Conservation (phyloP, 2,797 vertebrate genomes). For the Muraenolepis orangiensis region DNA sequence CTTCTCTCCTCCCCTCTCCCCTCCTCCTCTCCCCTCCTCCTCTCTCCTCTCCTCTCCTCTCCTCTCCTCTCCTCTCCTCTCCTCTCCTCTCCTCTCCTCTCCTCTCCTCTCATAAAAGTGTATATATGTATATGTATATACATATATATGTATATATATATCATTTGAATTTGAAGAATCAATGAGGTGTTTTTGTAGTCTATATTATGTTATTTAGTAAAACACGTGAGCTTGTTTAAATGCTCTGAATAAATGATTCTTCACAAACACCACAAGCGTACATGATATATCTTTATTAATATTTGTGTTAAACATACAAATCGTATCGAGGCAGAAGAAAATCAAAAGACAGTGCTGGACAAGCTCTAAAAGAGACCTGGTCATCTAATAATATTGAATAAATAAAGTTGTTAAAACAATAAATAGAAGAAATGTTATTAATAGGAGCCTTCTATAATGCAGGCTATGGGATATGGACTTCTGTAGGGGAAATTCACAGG, state of each 20-base stretch:
- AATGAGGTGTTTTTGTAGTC: no score
- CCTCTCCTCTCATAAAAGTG: no score
- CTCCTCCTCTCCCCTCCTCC: no score
- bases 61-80: no score
- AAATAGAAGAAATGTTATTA: conserved; percentile 82
- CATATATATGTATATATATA: no score
- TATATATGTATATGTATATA: no score
- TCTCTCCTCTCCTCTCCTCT: no score
- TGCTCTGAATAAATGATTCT: not conserved
- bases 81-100: no score
- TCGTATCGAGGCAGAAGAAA: conserved; percentile 40
- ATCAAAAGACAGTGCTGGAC: conserved; percentile 38
- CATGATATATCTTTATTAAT: conserved; percentile 50
- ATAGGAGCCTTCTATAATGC: conserved; percentile 91
- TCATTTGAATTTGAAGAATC: no score
- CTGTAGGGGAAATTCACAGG: conserved; percentile 84
- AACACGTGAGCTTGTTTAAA: not conserved
- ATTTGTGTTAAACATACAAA: conserved; percentile 58
- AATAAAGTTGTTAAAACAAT: conserved; percentile 81
- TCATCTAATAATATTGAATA: conserved; percentile 62
- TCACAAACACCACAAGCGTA: conserved; percentile 9
- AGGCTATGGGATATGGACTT: conserved; percentile 86
- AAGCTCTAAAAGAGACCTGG: conserved; percentile 51
- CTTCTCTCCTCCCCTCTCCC: no score
- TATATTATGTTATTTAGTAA: not conserved